Evolutionary conservation across 2,888 invertebrate genomes (phyloP), one percentile per base, ranked within the genome.

Genomic region (Oligia strigilis): DNA sequence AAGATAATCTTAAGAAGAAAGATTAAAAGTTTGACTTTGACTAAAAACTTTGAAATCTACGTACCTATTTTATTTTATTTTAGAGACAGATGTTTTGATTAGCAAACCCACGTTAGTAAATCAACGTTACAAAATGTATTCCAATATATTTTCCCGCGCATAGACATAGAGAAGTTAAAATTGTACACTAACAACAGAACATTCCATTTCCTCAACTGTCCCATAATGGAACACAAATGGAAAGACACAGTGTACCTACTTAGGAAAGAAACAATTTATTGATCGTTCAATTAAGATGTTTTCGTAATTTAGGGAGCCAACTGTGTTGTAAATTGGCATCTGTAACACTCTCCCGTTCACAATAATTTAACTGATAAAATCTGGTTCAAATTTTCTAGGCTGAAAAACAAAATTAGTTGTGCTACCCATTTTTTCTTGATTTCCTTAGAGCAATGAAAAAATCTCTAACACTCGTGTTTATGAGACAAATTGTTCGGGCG

Each of bases 241-340:
- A 66, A 74, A 83, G 67, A 40, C 69, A 77, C 69, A 77, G 66
- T 70, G 70, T 69, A 73, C 36, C 36, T 36, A 36, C 70, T 60
- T 60, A 77, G 73, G 78, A 82, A 77, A 64, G n/a, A 55, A 77
- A 75, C 72, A 79, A 78, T 88, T 87, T 78, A 80, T 88, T 80
- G 66, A 75, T 77, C 60, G 17, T 84, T 80, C 67, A 70, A 79
- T 81, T 84, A 84, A 77, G 52, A 85, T 85, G 76, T 85, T 87
- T 80, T 77, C 58, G 71, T 80, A 74, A 89, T 85, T 87, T 77
- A 80, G 55, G 58, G 58, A 77, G 71, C 67, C 72, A 81, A 81
- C 19, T 64, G n/a, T 75, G 66, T 55, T 77, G 58, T 65, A 72
- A 82, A 78, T 88, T 84, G 66, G 77, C 84, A 80, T 69, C n/a